phyloP scores from a whole-genome alignment of 2,113 vertebrate genomes.

The Gavia stellata region DNA sequence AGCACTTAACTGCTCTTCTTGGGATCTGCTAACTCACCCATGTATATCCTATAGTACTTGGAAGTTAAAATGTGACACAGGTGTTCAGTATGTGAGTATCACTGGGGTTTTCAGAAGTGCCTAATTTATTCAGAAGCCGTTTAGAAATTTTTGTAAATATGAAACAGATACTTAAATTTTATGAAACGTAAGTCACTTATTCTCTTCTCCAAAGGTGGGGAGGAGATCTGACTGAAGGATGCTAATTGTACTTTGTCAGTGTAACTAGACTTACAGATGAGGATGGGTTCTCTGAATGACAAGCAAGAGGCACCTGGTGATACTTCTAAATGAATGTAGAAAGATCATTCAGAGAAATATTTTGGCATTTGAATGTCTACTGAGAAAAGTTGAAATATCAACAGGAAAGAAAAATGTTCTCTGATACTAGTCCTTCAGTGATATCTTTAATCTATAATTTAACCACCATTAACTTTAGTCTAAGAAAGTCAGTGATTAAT shows the following conservation, averaged over 20 bases:
- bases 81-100: background rate
- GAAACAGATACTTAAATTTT: background rate
- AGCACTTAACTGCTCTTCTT: background rate
- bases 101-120: background rate
- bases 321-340: background rate
- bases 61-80: background rate
- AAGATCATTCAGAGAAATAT: background rate
- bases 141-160: background rate
- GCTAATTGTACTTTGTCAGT: background rate
- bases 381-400: background rate
- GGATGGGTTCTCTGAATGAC: background rate
- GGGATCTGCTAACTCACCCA: background rate
- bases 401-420: background rate
- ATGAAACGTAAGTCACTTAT: background rate
- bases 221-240: background rate
- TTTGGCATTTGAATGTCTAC: background rate
- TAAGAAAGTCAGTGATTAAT: background rate
- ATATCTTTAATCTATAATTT: background rate
- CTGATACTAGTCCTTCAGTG: background rate
- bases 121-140: background rate
- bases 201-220: background rate
- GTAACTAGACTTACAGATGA: background rate
- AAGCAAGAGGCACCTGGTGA: background rate
- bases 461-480: background rate
- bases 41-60: background rate